Evolutionary conservation across 2,113 vertebrate genomes (phyloP).

Genomic region (Syrrhaptes paradoxus): DNA sequence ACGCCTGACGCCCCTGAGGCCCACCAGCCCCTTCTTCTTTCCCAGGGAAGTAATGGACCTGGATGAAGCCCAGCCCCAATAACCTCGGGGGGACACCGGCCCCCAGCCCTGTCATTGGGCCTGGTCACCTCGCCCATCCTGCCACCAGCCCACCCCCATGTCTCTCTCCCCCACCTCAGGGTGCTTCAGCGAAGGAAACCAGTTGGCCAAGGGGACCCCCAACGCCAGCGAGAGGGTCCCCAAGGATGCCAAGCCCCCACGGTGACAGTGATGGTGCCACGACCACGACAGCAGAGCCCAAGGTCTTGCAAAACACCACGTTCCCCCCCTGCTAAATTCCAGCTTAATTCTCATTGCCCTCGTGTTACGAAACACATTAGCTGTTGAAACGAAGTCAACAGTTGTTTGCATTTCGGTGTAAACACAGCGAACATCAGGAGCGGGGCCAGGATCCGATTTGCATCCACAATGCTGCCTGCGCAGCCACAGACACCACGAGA

Average conservation of each 20-base stretch:
- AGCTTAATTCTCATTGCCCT: constrained; percentile 58
- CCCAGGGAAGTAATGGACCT: neutral
- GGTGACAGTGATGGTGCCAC: rapidly evolving
- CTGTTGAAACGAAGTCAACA: constrained; percentile 71
- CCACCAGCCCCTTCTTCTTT: rapidly evolving
- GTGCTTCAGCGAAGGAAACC: neutral
- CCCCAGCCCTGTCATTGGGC: neutral
- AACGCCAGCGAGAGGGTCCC: neutral
- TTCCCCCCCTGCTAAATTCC: constrained; percentile 45
- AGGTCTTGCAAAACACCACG: constrained; percentile 7
- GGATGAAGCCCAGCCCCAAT: rapidly evolving
- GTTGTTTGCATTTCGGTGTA: constrained; percentile 69
- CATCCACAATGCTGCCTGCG: constrained; percentile 42
- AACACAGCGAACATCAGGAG: constrained; percentile 60
- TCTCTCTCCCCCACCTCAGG: neutral
- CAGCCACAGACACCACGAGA: neutral
- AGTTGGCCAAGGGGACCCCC: neutral
- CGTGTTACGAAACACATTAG: constrained; percentile 64
- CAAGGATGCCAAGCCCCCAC: neutral
- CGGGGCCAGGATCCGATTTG: constrained; percentile 46
- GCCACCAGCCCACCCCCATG: neutral
- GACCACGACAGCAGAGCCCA: neutral
- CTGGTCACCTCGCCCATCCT: neutral
- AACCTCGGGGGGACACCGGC: rapidly evolving
- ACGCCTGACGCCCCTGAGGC: rapidly evolving